phyloP scores from a whole-genome alignment of 2,888 invertebrate genomes.

The Drosophila formosana region DNA sequence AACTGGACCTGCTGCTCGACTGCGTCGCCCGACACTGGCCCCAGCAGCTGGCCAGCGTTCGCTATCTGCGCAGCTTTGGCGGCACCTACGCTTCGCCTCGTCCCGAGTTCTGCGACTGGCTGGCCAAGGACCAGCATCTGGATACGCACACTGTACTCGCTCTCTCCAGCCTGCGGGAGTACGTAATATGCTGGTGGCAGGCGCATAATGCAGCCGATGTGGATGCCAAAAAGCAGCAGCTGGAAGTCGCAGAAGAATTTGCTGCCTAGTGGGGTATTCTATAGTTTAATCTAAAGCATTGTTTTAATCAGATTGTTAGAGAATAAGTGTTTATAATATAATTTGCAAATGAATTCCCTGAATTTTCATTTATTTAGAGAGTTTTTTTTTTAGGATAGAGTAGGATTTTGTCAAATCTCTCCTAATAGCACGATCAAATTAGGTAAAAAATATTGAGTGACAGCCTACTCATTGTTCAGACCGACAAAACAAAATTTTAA shows the following conservation, averaged over 20 bases:
- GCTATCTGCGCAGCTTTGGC: slow-evolving; percentile 77
- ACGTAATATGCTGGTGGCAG: slow-evolving; percentile 74
- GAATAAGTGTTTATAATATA: slow-evolving; percentile 32
- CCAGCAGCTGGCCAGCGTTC: slow-evolving; percentile 68
- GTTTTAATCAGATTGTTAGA: slow-evolving; percentile 7
- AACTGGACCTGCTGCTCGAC: slow-evolving; percentile 76
- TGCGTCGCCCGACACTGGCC: slow-evolving; percentile 79
- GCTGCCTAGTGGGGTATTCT: slow-evolving; percentile 14
- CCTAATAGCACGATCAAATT: too few relatives aligned
- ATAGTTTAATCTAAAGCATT: slow-evolving; percentile 11
- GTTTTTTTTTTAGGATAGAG: too few relatives aligned
- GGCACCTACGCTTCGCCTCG: slow-evolving; percentile 69
- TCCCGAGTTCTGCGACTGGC: slow-evolving; percentile 68
- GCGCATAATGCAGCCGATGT: slow-evolving; percentile 11
- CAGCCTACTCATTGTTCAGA: too few relatives aligned
- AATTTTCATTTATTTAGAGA: background rate
- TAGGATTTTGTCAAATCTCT: background rate
- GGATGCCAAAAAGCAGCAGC: background rate
- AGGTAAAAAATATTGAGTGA: too few relatives aligned
- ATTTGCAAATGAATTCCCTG: slow-evolving; percentile 30
- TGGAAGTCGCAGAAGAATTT: slow-evolving; percentile 47
- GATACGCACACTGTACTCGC: slow-evolving; percentile 66
- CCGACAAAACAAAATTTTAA: too few relatives aligned
- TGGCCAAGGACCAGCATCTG: slow-evolving; percentile 55
- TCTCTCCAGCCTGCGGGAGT: slow-evolving; percentile 74